Base-by-base conservation (phyloP, 2,888 invertebrate genomes). In the Mesochorus sp. region DNA sequence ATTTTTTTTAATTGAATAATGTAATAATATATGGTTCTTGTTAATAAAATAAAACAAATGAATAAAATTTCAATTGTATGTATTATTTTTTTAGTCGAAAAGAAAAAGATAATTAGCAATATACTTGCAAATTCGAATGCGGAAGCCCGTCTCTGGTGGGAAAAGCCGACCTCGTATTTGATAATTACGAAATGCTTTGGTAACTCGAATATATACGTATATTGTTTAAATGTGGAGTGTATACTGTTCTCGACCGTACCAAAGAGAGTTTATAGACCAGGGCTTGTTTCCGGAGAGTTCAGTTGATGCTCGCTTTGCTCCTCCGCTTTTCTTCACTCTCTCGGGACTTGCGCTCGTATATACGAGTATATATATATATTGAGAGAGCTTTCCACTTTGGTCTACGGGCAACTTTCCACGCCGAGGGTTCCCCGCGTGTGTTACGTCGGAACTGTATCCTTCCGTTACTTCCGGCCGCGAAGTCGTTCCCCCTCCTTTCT, bases 401-500 rank as follows among this genome's bases (percentile, higher is more conserved):
- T 59, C 73, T 42, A 62, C 68, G 68, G 64, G 64, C 59, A 78
- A 78, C 73, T 78, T 78, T 70, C 31, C 14, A 14, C 42, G n/a
- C n/a, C n/a, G n/a, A n/a, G n/a, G 62, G 70, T 44, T 78, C 64
- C 64, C 64, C 39, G 42, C 64, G 72, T 57, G 75, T 57, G 75
- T 55, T 55, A 59, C 74, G 77, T 76, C 79, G 81, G 64, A 71
- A 75, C 55, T 62, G 67, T 68, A 81, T 81, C 80, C 81, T 80
- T 81, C 81, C 80, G 76, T 64, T 61, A 70, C 77, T 78, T 80
- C 81, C 81, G 81, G 81, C 39, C 66, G 37, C 51, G 53, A 66
- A 62, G 28, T 31, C 47, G 28, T 47, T 74, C 31, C 66, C 53
- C 59, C 39, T 34, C 44, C 44, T 39, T 17, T 4, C 26, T 17